phyloP scores from a whole-genome alignment of 1,140 invertebrate species.

The Orchestia grillus region DNA sequence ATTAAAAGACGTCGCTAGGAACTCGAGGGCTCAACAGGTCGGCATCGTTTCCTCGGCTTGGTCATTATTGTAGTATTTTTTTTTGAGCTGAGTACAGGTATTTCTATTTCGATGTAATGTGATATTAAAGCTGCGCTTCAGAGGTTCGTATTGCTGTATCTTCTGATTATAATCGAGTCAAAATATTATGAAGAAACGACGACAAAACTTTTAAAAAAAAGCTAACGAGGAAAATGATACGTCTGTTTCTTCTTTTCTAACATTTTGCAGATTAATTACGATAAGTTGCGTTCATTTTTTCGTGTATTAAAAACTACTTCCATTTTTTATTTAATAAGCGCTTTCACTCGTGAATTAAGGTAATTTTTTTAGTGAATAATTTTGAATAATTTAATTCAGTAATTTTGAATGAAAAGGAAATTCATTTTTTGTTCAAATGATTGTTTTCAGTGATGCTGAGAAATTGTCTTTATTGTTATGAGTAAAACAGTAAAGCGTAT shows the following conservation, averaged over 20 bases:
- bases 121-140: not conserved
- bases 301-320: not conserved
- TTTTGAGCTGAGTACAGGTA: not conserved
- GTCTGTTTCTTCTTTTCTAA: not conserved
- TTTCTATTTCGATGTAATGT: not conserved
- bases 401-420: no score
- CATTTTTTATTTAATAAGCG: no score
- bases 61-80: not conserved
- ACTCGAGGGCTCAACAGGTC: not conserved
- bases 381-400: no score
- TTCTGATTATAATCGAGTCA: no score
- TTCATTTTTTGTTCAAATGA: no score
- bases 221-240: not conserved
- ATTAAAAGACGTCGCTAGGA: not conserved
- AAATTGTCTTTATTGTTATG: no score
- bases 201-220: not conserved
- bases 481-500: no score
- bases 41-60: not conserved
- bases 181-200: not conserved
- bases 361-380: no score
- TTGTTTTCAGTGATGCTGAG: no score
- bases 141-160: not conserved
- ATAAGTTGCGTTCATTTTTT: not conserved
- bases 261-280: not conserved
- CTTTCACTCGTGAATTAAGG: no score